A percentile compares a stretch with the other conserved stretches of the same genome.
Evolutionary conservation across 2,888 invertebrate species (phyloP).

Genomic region (Mesoligia furuncula): DNA sequence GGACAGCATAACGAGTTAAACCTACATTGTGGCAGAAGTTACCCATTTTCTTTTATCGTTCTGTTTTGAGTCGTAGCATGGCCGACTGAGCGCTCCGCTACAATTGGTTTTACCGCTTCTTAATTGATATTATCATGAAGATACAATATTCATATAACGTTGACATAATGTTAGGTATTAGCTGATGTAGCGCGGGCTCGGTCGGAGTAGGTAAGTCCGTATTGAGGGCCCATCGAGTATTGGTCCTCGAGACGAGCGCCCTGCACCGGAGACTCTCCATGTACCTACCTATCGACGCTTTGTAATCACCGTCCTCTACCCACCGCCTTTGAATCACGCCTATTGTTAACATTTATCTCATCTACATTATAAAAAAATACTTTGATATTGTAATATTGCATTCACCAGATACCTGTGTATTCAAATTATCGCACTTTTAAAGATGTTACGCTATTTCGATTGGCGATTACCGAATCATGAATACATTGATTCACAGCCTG

Average conservation of each 20-base stretch:
- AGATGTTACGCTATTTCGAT: slow-evolving; percentile 54
- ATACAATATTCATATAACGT: slow-evolving; percentile 51
- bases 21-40: slow-evolving; percentile 25
- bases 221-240: slow-evolving; percentile 81
- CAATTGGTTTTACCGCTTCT: slow-evolving; percentile 50
- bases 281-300: slow-evolving; percentile 67
- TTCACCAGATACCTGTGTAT: slow-evolving; percentile 32
- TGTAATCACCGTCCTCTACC: slow-evolving; percentile 69
- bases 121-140: slow-evolving; percentile 41
- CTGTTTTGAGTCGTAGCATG: slow-evolving; percentile 19
- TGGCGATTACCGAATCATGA: slow-evolving; percentile 60
- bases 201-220: slow-evolving; percentile 69
- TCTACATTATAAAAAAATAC: slow-evolving; percentile 66
- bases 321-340: slow-evolving; percentile 70
- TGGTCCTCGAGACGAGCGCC: slow-evolving; percentile 84
- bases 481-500: slow-evolving; percentile 55
- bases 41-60: slow-evolving; percentile 43
- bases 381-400: slow-evolving; percentile 72
- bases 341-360: slow-evolving; percentile 72
- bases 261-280: slow-evolving; percentile 79
- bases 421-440: slow-evolving; percentile 46
- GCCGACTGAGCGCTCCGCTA: slow-evolving; percentile 21
- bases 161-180: slow-evolving; percentile 65
- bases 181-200: slow-evolving; percentile 64
- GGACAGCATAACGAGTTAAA: slow-evolving; percentile 30